Evolutionary conservation across 2,113 vertebrate species (phyloP).

Genomic region (Benthochromis sp.): DNA sequence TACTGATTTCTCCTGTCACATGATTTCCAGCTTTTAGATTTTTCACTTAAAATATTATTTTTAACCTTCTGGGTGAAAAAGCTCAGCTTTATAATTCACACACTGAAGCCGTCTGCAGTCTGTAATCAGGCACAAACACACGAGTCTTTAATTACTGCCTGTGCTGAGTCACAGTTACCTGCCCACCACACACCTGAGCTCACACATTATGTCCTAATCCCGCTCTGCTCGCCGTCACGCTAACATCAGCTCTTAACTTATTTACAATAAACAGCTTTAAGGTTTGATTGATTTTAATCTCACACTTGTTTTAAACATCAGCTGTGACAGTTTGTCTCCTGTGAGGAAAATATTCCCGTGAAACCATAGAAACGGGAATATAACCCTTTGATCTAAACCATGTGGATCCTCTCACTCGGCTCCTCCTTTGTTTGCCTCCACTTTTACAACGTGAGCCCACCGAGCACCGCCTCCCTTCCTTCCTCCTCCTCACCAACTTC

Average conservation of each 20-base stretch:
- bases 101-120: neutral
- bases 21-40: neutral
- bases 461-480: neutral
- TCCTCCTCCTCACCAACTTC: neutral
- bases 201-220: neutral
- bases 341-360: neutral
- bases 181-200: neutral
- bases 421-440: neutral
- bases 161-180: neutral
- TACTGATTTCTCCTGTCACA: neutral
- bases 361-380: neutral
- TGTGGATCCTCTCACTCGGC: neutral
- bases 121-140: neutral
- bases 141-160: neutral
- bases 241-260: neutral
- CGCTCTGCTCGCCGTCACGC: neutral
- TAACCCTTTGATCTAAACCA: neutral
- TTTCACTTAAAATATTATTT: neutral
- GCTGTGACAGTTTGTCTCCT: neutral
- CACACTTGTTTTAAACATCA: neutral
- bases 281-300: neutral
- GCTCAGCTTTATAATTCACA: rapidly evolving
- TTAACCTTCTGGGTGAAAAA: neutral
- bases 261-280: rapidly evolving
- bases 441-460: neutral